Conservation (phyloP, 1,140 invertebrate species). For the Metaphire vulgaris region DNA sequence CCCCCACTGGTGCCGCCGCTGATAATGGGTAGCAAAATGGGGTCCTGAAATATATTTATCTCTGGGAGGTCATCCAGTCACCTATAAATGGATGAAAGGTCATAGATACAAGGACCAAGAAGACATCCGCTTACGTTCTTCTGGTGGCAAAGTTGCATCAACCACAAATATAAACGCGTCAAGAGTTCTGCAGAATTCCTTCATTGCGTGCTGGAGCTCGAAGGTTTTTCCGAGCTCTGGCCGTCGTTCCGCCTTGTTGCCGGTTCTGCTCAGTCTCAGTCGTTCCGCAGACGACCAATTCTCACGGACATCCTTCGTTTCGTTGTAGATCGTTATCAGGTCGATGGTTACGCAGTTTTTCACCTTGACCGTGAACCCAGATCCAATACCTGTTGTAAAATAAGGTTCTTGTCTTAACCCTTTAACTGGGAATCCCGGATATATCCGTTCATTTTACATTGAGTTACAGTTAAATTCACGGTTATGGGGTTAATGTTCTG, state of each 20-base stretch:
- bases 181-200: conserved; percentile 29
- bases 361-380: conserved; percentile 24
- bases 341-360: conserved; percentile 12
- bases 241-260: background rate
- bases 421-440: no score
- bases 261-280: conserved; percentile 4
- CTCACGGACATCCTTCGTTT: conserved; percentile 26
- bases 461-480: no score
- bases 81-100: no score
- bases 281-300: background rate
- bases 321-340: conserved; percentile 27
- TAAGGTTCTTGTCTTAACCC: no score
- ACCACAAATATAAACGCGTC: conserved; percentile 30
- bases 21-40: background rate
- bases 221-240: background rate
- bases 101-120: no score
- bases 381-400: conserved; percentile 26
- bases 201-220: conserved; percentile 16
- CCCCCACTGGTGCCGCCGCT: background rate
- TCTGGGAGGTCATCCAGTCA: no score
- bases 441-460: no score
- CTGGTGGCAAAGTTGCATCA: conserved; percentile 12
- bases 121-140: conserved; percentile 24
- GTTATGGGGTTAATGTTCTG: no score
- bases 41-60: background rate